A percentile compares a stretch with the other conserved stretches of the same genome.
Evolutionary conservation across 2,888 invertebrate genomes (phyloP).

Genomic region (Liodrosophila aerea): DNA sequence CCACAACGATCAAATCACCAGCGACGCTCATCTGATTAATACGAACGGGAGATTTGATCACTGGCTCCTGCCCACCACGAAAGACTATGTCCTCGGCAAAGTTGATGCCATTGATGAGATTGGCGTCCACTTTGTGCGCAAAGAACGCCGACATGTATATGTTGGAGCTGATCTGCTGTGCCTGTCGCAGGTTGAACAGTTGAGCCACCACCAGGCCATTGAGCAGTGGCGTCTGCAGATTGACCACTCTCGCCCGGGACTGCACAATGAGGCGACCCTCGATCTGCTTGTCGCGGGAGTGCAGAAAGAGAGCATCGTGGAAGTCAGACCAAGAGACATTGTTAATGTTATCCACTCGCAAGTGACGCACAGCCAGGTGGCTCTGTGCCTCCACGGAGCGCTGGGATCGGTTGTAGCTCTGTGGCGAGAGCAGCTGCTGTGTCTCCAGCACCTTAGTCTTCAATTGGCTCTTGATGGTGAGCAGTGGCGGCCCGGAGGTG

Average conservation of each 20-base stretch:
- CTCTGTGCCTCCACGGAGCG: neutral
- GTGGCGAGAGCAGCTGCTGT: constrained; percentile 54
- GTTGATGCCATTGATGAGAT: constrained; percentile 70
- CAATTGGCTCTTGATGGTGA: constrained; percentile 54
- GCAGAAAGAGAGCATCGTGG: constrained; percentile 70
- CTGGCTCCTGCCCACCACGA: constrained; percentile 56
- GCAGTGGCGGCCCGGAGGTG: constrained; percentile 18
- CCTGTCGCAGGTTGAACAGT: constrained; percentile 72
- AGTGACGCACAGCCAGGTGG: constrained; percentile 30
- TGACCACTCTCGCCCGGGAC: constrained; percentile 48
- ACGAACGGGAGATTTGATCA: constrained; percentile 74
- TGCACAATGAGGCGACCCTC: constrained; percentile 74
- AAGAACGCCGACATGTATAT: constrained; percentile 72
- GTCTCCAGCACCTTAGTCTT: constrained; percentile 59
- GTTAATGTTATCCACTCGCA: constrained; percentile 70
- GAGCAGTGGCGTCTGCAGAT: constrained; percentile 55
- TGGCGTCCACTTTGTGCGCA: constrained; percentile 58
- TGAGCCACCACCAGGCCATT: constrained; percentile 67
- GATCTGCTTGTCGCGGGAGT: constrained; percentile 67
- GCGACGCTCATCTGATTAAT: constrained; percentile 70
- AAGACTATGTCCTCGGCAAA: constrained; percentile 78
- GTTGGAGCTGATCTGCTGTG: constrained; percentile 71
- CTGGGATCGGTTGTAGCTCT: constrained; percentile 24
- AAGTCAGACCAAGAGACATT: constrained; percentile 70
- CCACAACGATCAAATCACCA: constrained; percentile 56